Percentiles rank a stretch among this genome's conserved stretches.
phyloP scores from a whole-genome alignment of 2,797 vertebrate species.

The Sitta carolinensis region DNA sequence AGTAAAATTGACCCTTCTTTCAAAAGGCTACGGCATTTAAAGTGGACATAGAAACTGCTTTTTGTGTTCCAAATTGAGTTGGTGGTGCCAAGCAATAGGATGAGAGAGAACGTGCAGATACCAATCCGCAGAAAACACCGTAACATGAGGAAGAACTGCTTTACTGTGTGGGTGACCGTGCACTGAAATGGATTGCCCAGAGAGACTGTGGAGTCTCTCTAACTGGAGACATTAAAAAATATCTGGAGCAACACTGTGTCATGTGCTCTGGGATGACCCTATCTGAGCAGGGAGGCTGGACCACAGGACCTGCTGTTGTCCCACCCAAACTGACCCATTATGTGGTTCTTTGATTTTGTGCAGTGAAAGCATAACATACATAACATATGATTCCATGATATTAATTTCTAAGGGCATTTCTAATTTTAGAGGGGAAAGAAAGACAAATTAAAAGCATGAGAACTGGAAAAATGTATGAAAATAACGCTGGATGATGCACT shows the following conservation, averaged over 20 bases:
- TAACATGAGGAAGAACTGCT: background rate
- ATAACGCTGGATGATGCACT: background rate
- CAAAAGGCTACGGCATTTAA: background rate
- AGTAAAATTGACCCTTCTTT: background rate
- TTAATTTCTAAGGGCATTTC: background rate
- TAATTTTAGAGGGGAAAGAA: background rate
- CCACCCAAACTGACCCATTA: background rate
- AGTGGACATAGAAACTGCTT: background rate
- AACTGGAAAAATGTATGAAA: background rate
- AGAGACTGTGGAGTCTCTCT: background rate
- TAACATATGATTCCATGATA: background rate
- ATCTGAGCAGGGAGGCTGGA: background rate
- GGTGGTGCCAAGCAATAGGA: background rate
- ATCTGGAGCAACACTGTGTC: background rate
- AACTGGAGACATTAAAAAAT: background rate
- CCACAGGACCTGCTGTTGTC: background rate
- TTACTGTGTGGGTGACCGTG: accelerated
- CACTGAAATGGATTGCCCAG: background rate
- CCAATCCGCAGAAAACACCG: accelerated
- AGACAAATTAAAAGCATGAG: background rate
- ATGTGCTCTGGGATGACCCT: background rate
- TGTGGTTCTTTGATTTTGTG: background rate
- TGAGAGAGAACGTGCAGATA: accelerated
- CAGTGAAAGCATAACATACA: background rate
- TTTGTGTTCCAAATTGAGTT: background rate